Evolutionary conservation across 64 coral and sea anemone species (phyloP).

Genomic region (Anthopleura sola): DNA sequence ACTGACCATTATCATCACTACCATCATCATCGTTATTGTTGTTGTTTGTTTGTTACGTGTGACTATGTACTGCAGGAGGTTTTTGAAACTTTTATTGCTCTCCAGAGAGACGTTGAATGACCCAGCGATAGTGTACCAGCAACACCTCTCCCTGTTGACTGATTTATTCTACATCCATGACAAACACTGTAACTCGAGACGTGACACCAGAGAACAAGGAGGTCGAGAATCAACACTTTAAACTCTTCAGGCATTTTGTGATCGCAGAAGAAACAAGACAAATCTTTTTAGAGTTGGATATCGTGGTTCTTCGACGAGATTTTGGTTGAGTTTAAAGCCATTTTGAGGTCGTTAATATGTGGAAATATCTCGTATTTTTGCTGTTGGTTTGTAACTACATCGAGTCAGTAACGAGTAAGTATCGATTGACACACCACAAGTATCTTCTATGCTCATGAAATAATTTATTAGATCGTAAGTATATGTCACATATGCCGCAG

Average conservation of each 20-base stretch:
- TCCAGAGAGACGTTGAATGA: too few relatives aligned
- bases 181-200: neutral
- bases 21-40: too few relatives aligned
- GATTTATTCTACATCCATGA: neutral
- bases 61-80: too few relatives aligned
- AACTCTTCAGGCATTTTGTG: neutral
- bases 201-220: neutral
- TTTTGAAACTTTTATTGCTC: too few relatives aligned
- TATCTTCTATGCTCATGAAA: neutral
- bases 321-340: neutral
- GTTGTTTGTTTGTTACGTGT: too few relatives aligned
- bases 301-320: neutral
- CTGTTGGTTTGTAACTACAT: neutral
- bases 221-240: neutral
- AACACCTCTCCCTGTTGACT: too few relatives aligned
- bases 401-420: neutral
- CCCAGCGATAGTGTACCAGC: too few relatives aligned
- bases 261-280: neutral
- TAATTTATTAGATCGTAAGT: neutral
- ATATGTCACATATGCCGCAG: neutral
- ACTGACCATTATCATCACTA: too few relatives aligned
- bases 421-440: neutral
- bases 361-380: neutral
- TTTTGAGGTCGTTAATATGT: neutral
- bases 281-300: neutral